Evolutionary conservation across 2,113 vertebrate species (phyloP).

Genomic region (Eulemur macaco): DNA sequence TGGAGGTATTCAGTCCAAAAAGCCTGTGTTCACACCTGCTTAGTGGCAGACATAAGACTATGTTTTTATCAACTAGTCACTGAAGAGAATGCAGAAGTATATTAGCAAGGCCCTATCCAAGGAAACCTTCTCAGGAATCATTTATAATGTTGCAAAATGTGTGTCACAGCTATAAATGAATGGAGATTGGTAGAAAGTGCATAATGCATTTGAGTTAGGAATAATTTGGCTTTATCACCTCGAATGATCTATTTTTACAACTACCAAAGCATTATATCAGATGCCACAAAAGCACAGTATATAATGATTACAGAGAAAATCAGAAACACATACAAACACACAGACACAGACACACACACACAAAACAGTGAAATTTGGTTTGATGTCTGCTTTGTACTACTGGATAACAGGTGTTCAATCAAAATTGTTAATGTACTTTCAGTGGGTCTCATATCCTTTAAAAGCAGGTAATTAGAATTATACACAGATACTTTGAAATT

Average conservation of each 20-base stretch:
- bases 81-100: background rate
- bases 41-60: background rate
- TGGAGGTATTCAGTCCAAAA: background rate
- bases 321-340: background rate
- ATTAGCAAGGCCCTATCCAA: background rate
- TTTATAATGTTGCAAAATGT: background rate
- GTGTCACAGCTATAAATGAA: background rate
- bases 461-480: slow-evolving; percentile 88
- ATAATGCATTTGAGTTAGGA: slow-evolving; percentile 21
- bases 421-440: slow-evolving; percentile 85
- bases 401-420: slow-evolving; percentile 84
- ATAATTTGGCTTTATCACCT: slow-evolving; percentile 54
- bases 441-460: slow-evolving; percentile 84
- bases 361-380: slow-evolving; percentile 41
- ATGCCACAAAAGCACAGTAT: slow-evolving; percentile 5
- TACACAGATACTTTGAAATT: slow-evolving; percentile 84
- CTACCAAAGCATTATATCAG: slow-evolving; percentile 40
- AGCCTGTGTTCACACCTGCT: background rate
- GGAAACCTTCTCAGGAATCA: background rate
- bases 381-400: slow-evolving; percentile 60
- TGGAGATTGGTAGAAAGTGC: background rate
- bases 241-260: slow-evolving; percentile 35
- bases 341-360: background rate
- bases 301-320: background rate
- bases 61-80: background rate